Evolutionary conservation across 2,797 vertebrate species (phyloP).

Genomic region (Hypotaenidia okinawae): DNA sequence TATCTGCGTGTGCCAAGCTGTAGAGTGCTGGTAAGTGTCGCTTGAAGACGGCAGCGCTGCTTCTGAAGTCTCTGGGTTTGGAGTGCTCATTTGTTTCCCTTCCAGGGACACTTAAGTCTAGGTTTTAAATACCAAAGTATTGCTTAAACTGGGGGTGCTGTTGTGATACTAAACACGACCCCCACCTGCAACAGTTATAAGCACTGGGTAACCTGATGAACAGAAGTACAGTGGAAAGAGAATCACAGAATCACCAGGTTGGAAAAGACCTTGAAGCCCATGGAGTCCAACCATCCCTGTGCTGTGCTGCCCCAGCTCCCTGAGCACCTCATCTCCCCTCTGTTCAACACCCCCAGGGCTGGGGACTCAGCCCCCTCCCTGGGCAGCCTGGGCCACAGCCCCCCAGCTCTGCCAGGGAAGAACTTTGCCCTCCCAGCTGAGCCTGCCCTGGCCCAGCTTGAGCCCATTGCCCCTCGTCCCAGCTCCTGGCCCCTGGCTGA

Average conservation of each 20-base stretch:
- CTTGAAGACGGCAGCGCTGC: background rate
- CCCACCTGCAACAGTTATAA: background rate
- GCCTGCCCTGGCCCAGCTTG: too few relatives aligned
- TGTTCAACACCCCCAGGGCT: too few relatives aligned
- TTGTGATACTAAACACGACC: background rate
- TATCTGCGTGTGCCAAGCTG: background rate
- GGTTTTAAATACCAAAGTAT: background rate
- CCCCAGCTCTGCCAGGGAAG: too few relatives aligned
- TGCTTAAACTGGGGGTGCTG: background rate
- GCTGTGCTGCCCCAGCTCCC: too few relatives aligned
- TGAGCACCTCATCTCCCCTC: too few relatives aligned
- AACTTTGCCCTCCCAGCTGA: too few relatives aligned
- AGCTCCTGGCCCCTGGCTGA: too few relatives aligned
- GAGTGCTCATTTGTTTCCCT: background rate
- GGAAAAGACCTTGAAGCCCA: too few relatives aligned
- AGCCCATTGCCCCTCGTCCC: too few relatives aligned
- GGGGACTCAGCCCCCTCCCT: too few relatives aligned
- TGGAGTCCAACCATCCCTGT: too few relatives aligned
- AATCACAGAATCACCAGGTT: background rate
- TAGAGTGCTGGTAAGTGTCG: accelerated
- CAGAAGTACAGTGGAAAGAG: background rate
- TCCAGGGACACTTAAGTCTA: background rate
- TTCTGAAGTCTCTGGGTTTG: background rate
- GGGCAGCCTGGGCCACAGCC: too few relatives aligned
- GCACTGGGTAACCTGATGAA: background rate